A percentile compares a stretch with the other conserved stretches of the same genome.
phyloP scores from a whole-genome alignment of 2,113 vertebrate species.

The Campylomormyrus tamandua region DNA sequence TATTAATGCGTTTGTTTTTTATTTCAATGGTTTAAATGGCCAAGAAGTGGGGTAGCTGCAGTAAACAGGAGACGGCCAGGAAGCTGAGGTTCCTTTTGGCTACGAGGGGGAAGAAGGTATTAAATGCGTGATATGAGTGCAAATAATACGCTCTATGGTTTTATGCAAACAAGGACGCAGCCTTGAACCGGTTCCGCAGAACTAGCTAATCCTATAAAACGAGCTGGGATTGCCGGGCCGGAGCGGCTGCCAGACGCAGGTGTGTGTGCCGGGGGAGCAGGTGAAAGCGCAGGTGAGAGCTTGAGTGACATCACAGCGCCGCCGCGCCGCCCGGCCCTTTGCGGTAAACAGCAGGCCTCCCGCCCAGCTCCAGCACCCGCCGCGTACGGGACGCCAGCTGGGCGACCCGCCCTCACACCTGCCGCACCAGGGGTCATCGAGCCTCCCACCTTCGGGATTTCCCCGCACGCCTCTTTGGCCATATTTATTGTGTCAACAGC shows the following conservation, averaged over 20 bases:
- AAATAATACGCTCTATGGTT: neutral
- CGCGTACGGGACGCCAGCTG: slow-evolving; percentile 50
- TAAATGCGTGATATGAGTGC: neutral
- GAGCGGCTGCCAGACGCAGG: slow-evolving; percentile 4
- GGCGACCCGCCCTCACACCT: slow-evolving; percentile 53
- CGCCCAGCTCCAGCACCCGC: neutral
- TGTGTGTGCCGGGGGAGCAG: neutral
- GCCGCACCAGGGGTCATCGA: slow-evolving; percentile 38
- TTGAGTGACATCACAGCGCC: slow-evolving; percentile 40
- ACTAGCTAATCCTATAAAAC: slow-evolving; percentile 16
- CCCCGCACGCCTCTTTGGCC: neutral
- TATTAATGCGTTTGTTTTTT: neutral
- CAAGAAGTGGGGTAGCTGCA: neutral
- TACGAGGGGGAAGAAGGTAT: neutral
- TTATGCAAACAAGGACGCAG: neutral
- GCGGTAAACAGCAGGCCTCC: slow-evolving; percentile 39
- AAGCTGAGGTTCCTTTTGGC: neutral
- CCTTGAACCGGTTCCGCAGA: slow-evolving; percentile 21
- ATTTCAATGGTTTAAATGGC: neutral
- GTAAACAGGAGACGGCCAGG: neutral
- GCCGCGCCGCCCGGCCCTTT: neutral
- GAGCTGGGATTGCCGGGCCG: slow-evolving; percentile 8
- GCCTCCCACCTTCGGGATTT: neutral
- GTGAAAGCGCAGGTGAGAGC: slow-evolving; percentile 7
- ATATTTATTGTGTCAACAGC: neutral